Base-by-base conservation (phyloP, 2,888 invertebrate species). In the Gerris lacustris region DNA sequence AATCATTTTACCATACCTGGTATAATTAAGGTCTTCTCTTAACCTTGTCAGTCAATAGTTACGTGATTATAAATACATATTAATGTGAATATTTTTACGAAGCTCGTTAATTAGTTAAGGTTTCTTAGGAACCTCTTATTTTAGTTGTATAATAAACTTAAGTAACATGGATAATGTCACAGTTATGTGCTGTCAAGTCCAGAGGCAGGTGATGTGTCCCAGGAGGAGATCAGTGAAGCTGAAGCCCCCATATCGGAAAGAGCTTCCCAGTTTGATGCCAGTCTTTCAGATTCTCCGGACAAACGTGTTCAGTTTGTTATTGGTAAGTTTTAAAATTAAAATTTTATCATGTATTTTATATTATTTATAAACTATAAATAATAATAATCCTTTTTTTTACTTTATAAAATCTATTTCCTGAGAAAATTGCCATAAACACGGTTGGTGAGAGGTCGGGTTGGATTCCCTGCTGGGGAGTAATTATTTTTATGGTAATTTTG, bases 251-350 rank as follows among this genome's bases (percentile, higher is more conserved):
- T 82, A 70, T 82, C 82, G 2, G 81, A 82, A 74, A 79, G 82
- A 70, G 74, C 76, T 18, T 81, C 81, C 7, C 74, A 72, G 66
- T 81, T 79, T 68, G 82, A 81, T 71, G 81, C 79, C 70, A 82
- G 82, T 67, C 66, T 72, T 66, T 66, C 66, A 18, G 68, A 72
- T 44, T 76, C 77, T 7, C 75, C 75, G 1, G 77, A 77, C 67
- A 74, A 75, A 64, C 72, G 76, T 62, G 77, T 77, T 55, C 77
- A 77, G 72, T 77, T 77, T 72, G 75, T 76, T 68, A 76, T 77
- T 66, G 77, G 77, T 77, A 72, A 75, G 74, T 62, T 9, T 31
- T 73, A 70, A 69, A 67, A 63, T 66, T 69, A 70, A 17, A 67
- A 70, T 45, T 62, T 55, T 44, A 66, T 45, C 44, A 69, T 72